phyloP scores from a whole-genome alignment of 2,113 vertebrate genomes.

The Lepisosteus osseus region DNA sequence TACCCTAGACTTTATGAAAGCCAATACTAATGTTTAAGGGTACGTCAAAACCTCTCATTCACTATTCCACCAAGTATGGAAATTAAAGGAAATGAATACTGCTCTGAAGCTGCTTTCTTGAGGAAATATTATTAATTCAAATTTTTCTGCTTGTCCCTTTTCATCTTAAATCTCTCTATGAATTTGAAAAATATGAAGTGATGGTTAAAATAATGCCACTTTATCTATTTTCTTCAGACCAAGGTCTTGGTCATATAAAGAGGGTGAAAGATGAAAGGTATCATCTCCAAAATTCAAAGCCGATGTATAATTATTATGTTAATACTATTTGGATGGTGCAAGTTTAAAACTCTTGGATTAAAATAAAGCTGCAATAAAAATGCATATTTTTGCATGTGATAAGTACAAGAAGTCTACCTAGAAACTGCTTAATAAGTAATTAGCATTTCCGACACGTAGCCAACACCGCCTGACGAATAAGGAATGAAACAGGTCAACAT shows the following conservation, averaged over 20 bases:
- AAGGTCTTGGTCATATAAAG: conserved; percentile 55
- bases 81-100: conserved; percentile 52
- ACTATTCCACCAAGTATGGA: conserved; percentile 29
- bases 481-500: conserved; percentile 31
- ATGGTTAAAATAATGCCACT: conserved; percentile 52
- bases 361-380: conserved; percentile 60
- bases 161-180: conserved; percentile 64
- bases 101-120: conserved; percentile 49
- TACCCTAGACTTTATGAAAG: conserved; percentile 34
- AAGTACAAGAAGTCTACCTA: conserved; percentile 44
- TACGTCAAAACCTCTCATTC: conserved; percentile 63
- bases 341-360: conserved; percentile 69
- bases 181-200: conserved; percentile 59
- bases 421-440: conserved; percentile 43
- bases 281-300: conserved; percentile 46
- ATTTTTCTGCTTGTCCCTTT: conserved; percentile 68
- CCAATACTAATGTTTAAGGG: conserved; percentile 50
- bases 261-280: conserved; percentile 63
- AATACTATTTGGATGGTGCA: conserved; percentile 63
- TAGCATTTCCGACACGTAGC: conserved; percentile 43
- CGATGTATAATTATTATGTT: conserved; percentile 58
- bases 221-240: conserved; percentile 66
- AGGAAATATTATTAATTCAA: conserved; percentile 67
- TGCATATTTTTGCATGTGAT: conserved; percentile 59
- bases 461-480: conserved; percentile 25